These are phyloP conservation scores for Girardinichthys multiradiatus DNA, from an alignment of 2,113 vertebrate genomes.

Conservation along the genomic window DNA sequence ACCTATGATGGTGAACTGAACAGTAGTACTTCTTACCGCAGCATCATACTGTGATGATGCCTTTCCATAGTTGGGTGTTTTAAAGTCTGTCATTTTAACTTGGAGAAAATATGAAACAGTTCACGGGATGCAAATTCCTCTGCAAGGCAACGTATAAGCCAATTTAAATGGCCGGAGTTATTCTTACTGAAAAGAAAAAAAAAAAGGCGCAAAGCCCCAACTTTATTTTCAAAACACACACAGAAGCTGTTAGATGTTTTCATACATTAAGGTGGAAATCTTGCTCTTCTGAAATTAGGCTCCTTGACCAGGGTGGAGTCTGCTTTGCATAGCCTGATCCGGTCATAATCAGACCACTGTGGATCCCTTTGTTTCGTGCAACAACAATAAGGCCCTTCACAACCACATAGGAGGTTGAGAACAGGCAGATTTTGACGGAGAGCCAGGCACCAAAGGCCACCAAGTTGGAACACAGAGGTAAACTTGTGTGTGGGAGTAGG, in stretches of 20 bases:
- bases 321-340: constrained; percentile 64
- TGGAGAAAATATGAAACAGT: no score
- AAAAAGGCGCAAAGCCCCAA: no score
- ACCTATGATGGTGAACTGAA: no score
- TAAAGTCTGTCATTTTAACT: no score
- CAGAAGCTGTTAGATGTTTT: neutral
- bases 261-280: constrained; percentile 1
- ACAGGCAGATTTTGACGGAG: constrained; percentile 8
- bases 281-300: constrained; percentile 23
- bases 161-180: no score
- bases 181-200: no score
- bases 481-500: neutral
- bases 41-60: no score
- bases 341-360: constrained; percentile 51
- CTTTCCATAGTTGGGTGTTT: no score
- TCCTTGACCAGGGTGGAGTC: constrained; percentile 43
- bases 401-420: constrained; percentile 13
- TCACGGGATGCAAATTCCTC: no score
- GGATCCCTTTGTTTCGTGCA: constrained; percentile 56
- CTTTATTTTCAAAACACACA: no score
- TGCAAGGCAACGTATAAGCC: no score
- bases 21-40: no score
- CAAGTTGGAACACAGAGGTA: constrained; percentile 6
- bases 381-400: constrained; percentile 60
- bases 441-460: constrained; percentile 21